These are phyloP conservation scores for Protobothrops flavoviridis DNA, from an alignment of 2,113 vertebrate species.

Conservation along the genomic window DNA sequence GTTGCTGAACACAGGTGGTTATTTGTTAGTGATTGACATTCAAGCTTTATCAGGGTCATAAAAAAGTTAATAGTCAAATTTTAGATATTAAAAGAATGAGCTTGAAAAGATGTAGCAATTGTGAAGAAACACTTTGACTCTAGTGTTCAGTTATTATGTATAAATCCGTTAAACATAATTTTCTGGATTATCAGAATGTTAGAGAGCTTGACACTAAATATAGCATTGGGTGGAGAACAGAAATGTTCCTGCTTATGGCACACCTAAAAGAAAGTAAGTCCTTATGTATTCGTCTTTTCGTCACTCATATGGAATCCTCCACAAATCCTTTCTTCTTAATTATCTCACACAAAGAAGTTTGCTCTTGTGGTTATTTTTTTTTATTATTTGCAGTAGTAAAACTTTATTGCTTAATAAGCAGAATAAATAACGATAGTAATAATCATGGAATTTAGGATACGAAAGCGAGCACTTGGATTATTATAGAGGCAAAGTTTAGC, in stretches of 20 bases:
- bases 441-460: not conserved
- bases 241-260: not conserved
- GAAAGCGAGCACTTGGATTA: not conserved
- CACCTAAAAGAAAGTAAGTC: not conserved
- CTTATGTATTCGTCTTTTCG: not conserved
- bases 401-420: not conserved
- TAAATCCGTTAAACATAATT: not conserved
- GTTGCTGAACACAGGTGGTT: too few relatives aligned
- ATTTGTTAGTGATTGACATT: not conserved
- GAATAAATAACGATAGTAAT: not conserved
- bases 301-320: not conserved
- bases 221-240: not conserved
- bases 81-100: not conserved
- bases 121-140: not conserved
- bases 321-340: not conserved
- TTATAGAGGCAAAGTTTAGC: not conserved
- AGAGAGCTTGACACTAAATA: not conserved
- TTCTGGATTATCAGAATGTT: not conserved
- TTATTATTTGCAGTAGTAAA: not conserved
- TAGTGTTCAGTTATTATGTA: not conserved
- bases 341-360: not conserved
- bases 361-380: not conserved
- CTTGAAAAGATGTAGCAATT: not conserved
- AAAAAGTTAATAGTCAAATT: not conserved
- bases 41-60: not conserved